Conservation (phyloP, 1,140 invertebrate species). For the Brachionus angularis region DNA sequence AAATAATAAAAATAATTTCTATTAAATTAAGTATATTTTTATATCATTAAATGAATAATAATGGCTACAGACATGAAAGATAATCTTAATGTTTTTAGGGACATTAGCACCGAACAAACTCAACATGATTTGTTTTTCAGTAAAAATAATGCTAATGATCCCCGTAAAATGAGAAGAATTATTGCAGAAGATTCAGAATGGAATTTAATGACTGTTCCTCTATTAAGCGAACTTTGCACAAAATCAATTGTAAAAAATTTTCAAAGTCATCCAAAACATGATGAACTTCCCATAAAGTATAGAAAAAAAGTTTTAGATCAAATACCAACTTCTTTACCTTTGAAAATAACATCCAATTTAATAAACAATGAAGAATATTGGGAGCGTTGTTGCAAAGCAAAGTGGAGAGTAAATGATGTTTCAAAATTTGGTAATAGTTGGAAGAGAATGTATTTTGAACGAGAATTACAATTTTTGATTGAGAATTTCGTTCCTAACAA, state of each 20-base stretch:
- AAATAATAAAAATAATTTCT: too few species aligned
- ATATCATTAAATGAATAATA: too few species aligned
- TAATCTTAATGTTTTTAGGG: too few species aligned
- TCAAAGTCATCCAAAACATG: slow-evolving; percentile 50
- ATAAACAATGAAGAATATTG: slow-evolving; percentile 57
- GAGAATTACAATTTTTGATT: slow-evolving; percentile 56
- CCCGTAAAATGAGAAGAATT: slow-evolving; percentile 56
- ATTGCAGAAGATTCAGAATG: slow-evolving; percentile 59
- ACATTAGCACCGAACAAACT: not conserved
- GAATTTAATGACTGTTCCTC: slow-evolving; percentile 58
- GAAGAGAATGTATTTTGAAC: slow-evolving; percentile 59
- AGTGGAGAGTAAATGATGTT: slow-evolving; percentile 57
- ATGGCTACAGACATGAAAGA: too few species aligned
- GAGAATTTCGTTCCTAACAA: slow-evolving; percentile 57
- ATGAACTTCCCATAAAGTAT: slow-evolving; percentile 52
- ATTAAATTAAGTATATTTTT: too few species aligned
- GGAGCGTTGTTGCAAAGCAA: slow-evolving; percentile 47
- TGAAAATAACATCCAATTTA: slow-evolving; percentile 55
- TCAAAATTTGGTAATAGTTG: slow-evolving; percentile 52
- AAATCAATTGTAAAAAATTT: slow-evolving; percentile 56
- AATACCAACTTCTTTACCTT: slow-evolving; percentile 54
- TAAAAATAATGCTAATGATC: slow-evolving; percentile 54
- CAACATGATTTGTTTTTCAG: slow-evolving; percentile 47
- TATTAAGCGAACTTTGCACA: slow-evolving; percentile 52
- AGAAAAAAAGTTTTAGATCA: slow-evolving; percentile 52